Evolutionary conservation across 2,113 vertebrate species (phyloP), one percentile per base, ranked within the genome.

Genomic region (Prinia subflava): DNA sequence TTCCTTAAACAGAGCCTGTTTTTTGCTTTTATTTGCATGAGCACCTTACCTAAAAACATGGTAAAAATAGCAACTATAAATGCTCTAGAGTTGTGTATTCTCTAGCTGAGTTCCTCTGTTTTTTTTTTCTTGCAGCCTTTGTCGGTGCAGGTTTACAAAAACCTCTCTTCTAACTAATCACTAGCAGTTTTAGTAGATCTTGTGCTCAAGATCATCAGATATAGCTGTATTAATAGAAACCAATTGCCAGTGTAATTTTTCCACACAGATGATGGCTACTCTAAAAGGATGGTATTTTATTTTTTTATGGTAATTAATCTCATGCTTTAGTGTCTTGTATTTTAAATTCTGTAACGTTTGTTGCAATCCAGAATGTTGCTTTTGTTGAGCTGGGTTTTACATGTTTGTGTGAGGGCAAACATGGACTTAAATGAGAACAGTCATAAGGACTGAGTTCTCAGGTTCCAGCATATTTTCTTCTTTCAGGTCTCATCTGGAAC

Each of bases 41-140:
- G 37, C 67, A 88, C 67, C 62, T 92, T 80, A 75, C 49, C 88
- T 92, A 33, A 89, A 94, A 91, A 30, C 65, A 44, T 28, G 78
- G 62, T 93, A 94, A 91, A 96, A 96, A 91, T 80, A 90, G 90
- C 63, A 93, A 62, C 71, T 53, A n/a, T n/a, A 46, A 90, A 62
- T 62, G 49, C 71, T 94, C 31, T n/a, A 2, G 74, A 91, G 62
- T 64, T 85, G 63, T 53, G 41, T 90, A 13, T 76, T 85, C 87
- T 91, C 30, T 33, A 27, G 64, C 62, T 55, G 84, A 82, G 47
- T 62, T 91, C 33, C 35, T 89, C 47, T 0, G 1, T 15, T 56
- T 30, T 50, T 50, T 59, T 74, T 55, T 84, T 19, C 22, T 49
- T 41, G 30, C 62, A 71, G 70, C n/a, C 28, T 5, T 67, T 77